Conservation (phyloP, 2,113 vertebrate species). For the Anarhynchus alexandrinus region DNA sequence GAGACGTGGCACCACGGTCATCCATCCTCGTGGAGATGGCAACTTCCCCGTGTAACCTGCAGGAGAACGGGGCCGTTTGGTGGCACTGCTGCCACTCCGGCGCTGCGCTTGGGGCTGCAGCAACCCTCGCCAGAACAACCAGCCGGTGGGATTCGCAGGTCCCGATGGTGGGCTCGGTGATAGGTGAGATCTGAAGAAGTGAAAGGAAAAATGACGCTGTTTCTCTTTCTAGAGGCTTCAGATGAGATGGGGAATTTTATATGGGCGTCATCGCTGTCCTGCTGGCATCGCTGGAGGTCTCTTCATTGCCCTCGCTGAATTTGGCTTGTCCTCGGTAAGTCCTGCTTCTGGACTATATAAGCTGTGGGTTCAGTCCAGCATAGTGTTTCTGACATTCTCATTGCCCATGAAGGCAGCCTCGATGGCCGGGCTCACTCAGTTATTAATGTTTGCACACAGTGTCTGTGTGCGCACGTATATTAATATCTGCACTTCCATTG, state of each 20-base stretch:
- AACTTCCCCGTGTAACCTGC: fast-evolving
- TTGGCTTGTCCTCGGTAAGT: background rate
- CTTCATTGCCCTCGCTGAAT: background rate
- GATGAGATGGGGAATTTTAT: background rate
- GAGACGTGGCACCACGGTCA: fast-evolving
- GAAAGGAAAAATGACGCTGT: background rate
- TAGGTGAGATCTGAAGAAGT: background rate
- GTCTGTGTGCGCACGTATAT: background rate
- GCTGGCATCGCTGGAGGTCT: background rate
- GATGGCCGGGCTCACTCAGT: fast-evolving
- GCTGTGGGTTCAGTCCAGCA: background rate
- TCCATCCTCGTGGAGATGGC: background rate
- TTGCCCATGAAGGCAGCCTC: background rate
- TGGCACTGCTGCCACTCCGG: background rate
- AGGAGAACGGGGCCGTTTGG: background rate
- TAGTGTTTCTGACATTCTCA: background rate
- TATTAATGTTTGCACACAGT: background rate
- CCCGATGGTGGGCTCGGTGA: background rate
- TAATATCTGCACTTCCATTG: background rate
- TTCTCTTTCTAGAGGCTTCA: background rate
- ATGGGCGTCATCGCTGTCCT: background rate
- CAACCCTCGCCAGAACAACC: background rate
- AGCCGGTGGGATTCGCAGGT: no score
- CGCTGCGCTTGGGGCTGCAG: background rate
- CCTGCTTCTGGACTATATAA: background rate